Evolutionary conservation across 1,140 invertebrate species (phyloP).

Genomic region (Drosophila dunni): DNA sequence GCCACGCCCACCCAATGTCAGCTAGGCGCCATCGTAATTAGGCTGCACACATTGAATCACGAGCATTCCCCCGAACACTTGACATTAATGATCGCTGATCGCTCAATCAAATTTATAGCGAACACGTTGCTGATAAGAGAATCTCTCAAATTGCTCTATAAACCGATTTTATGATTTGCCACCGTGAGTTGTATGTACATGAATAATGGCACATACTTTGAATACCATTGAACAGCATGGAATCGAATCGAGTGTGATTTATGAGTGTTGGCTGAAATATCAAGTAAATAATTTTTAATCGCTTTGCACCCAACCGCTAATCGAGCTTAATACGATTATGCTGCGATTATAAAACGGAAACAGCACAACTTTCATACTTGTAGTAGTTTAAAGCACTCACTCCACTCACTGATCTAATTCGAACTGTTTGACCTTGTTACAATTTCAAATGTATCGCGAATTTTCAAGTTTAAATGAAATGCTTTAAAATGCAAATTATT

Average conservation of each 20-base stretch:
- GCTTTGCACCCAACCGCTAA: slow-evolving; percentile 29
- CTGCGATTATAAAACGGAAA: slow-evolving; percentile 36
- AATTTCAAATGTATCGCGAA: slow-evolving; percentile 4
- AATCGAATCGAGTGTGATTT: slow-evolving; percentile 4
- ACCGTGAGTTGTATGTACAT: slow-evolving; percentile 10
- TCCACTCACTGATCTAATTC: slow-evolving; percentile 16
- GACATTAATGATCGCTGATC: background rate
- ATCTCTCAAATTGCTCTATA: slow-evolving; percentile 9
- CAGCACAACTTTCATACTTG: background rate
- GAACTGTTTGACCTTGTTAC: slow-evolving; percentile 36
- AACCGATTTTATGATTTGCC: slow-evolving; percentile 8
- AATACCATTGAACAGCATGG: slow-evolving; percentile 2
- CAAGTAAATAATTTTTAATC: slow-evolving; percentile 25
- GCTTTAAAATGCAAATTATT: slow-evolving; percentile 31
- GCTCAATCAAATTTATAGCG: slow-evolving; percentile 63
- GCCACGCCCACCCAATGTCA: background rate
- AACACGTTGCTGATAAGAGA: slow-evolving; percentile 68
- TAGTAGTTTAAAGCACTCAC: slow-evolving; percentile 1
- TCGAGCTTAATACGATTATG: slow-evolving; percentile 34
- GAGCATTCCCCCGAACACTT: slow-evolving; percentile 17
- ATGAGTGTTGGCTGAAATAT: slow-evolving; percentile 1
- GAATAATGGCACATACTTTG: slow-evolving; percentile 22
- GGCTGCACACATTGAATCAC: slow-evolving; percentile 43
- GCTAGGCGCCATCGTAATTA: slow-evolving; percentile 12
- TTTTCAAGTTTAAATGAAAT: slow-evolving; percentile 23